Conservation (phyloP, 92 coral and sea anemone genomes). For the Diadumene lineata region DNA sequence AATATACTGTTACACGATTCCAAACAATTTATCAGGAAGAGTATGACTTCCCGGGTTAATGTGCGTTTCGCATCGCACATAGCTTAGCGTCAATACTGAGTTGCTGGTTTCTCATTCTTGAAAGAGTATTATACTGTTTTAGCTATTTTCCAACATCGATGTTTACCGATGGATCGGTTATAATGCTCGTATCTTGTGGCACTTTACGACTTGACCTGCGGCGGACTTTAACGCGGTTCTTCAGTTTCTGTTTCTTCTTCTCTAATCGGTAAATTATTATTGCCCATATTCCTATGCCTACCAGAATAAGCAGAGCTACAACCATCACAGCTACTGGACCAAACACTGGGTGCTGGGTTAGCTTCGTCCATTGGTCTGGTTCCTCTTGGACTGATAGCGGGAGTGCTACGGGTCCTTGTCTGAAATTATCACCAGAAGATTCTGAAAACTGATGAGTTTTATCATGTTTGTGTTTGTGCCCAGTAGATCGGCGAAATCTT, state of each 20-base stretch:
- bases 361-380: slow-evolving; percentile 15
- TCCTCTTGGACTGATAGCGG: neutral
- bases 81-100: no score
- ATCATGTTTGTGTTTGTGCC: neutral
- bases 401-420: slow-evolving; percentile 1
- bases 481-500: slow-evolving; percentile 4
- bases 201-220: neutral
- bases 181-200: slow-evolving; percentile 17
- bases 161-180: slow-evolving; percentile 29
- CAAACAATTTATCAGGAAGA: no score
- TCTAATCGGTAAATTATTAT: slow-evolving; percentile 5
- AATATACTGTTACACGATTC: no score
- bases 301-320: slow-evolving; percentile 9
- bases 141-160: slow-evolving; percentile 26
- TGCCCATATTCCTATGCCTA: slow-evolving; percentile 10
- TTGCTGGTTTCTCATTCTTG: no score
- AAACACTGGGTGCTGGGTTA: slow-evolving; percentile 15
- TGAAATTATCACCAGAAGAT: neutral
- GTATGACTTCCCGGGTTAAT: no score
- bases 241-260: neutral
- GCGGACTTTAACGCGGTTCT: slow-evolving; percentile 15
- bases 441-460: neutral
- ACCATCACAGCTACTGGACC: slow-evolving; percentile 11
- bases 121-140: no score
- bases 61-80: no score